Conservation (phyloP, 2,888 invertebrate species). For the Drosophila yooni region DNA sequence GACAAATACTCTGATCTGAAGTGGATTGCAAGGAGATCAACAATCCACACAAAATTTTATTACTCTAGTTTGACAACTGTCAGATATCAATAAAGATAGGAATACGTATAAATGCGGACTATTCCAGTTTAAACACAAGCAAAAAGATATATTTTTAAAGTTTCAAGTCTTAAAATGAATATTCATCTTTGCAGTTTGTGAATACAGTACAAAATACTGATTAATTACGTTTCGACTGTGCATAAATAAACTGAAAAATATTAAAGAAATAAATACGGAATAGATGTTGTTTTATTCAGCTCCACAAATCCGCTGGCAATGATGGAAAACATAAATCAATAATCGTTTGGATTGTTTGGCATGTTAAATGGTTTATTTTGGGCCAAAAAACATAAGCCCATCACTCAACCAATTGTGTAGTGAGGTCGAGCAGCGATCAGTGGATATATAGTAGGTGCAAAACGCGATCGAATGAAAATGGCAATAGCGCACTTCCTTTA, state of each 20-base stretch:
- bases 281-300: constrained; percentile 1
- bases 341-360: constrained; percentile 41
- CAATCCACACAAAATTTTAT: neutral
- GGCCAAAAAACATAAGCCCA: constrained; percentile 57
- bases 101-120: neutral
- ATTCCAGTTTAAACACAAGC: neutral
- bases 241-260: constrained; percentile 6
- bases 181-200: neutral
- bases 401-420: constrained; percentile 55
- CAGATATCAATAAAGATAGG: neutral
- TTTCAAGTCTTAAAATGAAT: neutral
- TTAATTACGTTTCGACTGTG: constrained; percentile 4
- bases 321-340: constrained; percentile 49
- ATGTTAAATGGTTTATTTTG: constrained; percentile 66
- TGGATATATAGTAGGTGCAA: constrained; percentile 35
- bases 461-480: constrained; percentile 43
- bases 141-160: neutral
- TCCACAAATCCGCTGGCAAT: constrained; percentile 44
- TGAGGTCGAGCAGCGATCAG: constrained; percentile 19
- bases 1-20: neutral
- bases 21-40: neutral
- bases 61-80: neutral
- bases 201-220: neutral
- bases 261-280: neutral
- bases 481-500: constrained; percentile 70